phyloP scores from a whole-genome alignment of 92 coral and sea anemone species.

The Phenganax subtilis region DNA sequence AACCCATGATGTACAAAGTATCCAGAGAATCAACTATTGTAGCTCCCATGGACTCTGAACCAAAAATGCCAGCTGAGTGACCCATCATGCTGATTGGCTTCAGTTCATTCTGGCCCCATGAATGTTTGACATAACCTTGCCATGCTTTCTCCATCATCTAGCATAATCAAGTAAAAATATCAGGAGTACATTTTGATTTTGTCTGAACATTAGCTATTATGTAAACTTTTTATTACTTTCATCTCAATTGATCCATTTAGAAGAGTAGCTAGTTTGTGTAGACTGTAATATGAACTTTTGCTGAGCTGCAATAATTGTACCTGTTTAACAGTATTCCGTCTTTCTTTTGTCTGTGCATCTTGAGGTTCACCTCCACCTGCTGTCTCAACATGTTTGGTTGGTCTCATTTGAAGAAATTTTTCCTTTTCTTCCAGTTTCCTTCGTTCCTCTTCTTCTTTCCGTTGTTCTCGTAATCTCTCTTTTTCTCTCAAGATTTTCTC shows the following conservation, averaged over 20 bases:
- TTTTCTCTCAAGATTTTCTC: slow-evolving; percentile 77
- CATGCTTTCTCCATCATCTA: slow-evolving; percentile 99
- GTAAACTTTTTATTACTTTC: too few relatives aligned
- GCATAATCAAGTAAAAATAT: slow-evolving; percentile 10
- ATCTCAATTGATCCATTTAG: too few relatives aligned
- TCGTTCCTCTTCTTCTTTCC: slow-evolving; percentile 60
- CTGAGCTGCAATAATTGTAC: slow-evolving; percentile 37
- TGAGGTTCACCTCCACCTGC: slow-evolving; percentile 71
- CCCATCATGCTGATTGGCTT: slow-evolving; percentile 86
- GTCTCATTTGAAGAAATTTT: slow-evolving; percentile 25
- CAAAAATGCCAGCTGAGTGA: slow-evolving; percentile 89
- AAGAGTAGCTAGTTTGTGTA: too few relatives aligned
- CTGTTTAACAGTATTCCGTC: slow-evolving; percentile 69
- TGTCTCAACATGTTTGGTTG: slow-evolving; percentile 7
- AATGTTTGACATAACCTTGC: slow-evolving; percentile 79
- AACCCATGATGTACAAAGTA: slow-evolving; percentile 80
- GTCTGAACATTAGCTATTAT: not conserved
- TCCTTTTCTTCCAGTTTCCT: slow-evolving; percentile 58
- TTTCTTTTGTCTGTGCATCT: slow-evolving; percentile 62
- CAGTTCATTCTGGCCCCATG: slow-evolving; percentile 94
- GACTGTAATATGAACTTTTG: not conserved
- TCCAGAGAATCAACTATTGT: slow-evolving; percentile 90
- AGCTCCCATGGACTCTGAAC: slow-evolving; percentile 81
- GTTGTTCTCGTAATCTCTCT: slow-evolving; percentile 61
- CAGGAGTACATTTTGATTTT: not conserved